Conservation (phyloP, 2,888 invertebrate genomes). For the Entomobrya multifasciata region DNA sequence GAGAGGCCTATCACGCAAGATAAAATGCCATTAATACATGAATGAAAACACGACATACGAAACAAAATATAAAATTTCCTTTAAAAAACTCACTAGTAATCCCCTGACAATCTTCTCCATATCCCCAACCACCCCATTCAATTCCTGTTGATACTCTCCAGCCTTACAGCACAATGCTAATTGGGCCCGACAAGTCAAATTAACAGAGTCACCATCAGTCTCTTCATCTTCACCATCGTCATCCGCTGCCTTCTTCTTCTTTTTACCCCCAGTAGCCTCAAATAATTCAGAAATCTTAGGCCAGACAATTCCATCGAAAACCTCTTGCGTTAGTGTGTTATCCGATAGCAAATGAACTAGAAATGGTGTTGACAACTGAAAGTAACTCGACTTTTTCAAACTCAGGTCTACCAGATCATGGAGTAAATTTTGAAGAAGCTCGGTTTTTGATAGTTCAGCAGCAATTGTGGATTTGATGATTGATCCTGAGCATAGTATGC, state of each 20-base stretch:
- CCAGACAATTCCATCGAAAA: slow-evolving; percentile 57
- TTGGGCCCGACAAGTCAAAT: slow-evolving; percentile 13
- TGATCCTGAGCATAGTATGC: slow-evolving; percentile 62
- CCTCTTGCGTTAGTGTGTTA: slow-evolving; percentile 37
- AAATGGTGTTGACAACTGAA: slow-evolving; percentile 62
- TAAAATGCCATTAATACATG: neutral
- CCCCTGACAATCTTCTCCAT: slow-evolving; percentile 38
- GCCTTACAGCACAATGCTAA: slow-evolving; percentile 49
- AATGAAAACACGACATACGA: neutral
- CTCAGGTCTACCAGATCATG: slow-evolving; percentile 53
- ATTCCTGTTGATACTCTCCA: slow-evolving; percentile 50
- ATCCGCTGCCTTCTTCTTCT: slow-evolving; percentile 22
- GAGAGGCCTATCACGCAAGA: slow-evolving; percentile 27
- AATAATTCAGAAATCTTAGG: slow-evolving; percentile 36
- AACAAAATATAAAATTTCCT: neutral
- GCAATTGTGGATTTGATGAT: slow-evolving; percentile 11
- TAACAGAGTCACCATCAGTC: slow-evolving; percentile 5
- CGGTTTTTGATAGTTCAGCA: neutral
- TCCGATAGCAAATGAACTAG: slow-evolving; percentile 46
- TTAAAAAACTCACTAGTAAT: slow-evolving; percentile 56
- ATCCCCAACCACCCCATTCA: slow-evolving; percentile 55
- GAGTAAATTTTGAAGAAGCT: slow-evolving; percentile 15
- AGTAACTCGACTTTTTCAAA: slow-evolving; percentile 44
- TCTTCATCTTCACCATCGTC: slow-evolving; percentile 27
- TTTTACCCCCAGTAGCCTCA: neutral